Conservation (phyloP, 2,888 invertebrate species). For the Mythimna impura region DNA sequence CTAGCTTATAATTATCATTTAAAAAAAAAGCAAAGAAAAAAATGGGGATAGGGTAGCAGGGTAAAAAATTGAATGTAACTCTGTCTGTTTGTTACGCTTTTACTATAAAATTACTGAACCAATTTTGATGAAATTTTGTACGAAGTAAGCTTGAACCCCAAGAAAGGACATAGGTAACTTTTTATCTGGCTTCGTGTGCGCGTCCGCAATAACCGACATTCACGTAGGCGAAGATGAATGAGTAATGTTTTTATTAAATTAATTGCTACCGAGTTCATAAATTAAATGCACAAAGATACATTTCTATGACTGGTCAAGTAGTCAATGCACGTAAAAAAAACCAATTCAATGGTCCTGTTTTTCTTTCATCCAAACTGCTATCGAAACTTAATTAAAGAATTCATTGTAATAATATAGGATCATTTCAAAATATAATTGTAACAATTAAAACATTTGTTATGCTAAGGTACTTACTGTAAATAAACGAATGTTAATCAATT, state of each 20-base stretch:
- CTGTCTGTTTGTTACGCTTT: too few relatives aligned
- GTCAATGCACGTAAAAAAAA: background rate
- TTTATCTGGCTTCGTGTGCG: too few relatives aligned
- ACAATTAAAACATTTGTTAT: constrained; percentile 2
- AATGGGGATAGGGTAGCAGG: too few relatives aligned
- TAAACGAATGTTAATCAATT: background rate
- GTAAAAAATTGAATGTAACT: too few relatives aligned
- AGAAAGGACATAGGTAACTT: too few relatives aligned
- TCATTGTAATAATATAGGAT: background rate
- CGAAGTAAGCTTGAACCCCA: too few relatives aligned
- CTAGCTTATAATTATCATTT: too few relatives aligned
- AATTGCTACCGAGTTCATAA: background rate
- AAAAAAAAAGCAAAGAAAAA: too few relatives aligned
- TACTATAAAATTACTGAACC: too few relatives aligned
- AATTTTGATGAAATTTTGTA: too few relatives aligned
- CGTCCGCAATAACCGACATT: too few relatives aligned
- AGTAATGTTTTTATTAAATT: constrained; percentile 1
- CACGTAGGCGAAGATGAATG: background rate
- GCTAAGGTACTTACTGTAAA: background rate
- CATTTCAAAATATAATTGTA: background rate
- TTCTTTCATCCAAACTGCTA: constrained; percentile 1
- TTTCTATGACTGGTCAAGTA: too few relatives aligned
- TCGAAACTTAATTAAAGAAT: constrained; percentile 8
- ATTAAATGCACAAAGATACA: background rate
- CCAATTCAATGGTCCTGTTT: background rate